Evolutionary conservation across 2,113 vertebrate genomes (phyloP).

Genomic region (Anthoscopus minutus): DNA sequence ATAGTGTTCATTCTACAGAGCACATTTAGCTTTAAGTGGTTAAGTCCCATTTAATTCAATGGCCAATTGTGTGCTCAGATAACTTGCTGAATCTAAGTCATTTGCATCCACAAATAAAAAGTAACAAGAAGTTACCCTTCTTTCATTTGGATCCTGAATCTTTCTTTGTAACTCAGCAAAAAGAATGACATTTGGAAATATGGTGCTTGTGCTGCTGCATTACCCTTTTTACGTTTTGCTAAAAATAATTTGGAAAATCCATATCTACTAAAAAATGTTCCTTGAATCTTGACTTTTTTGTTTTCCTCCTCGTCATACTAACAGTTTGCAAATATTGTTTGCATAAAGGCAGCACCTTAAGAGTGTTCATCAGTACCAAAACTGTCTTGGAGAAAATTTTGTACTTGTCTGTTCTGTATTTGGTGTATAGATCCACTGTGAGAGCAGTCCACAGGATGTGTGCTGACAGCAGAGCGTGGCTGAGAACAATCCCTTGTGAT

Average conservation of each 20-base stretch:
- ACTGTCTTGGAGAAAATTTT: not conserved
- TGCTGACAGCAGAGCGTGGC: not conserved
- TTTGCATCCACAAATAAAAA: not conserved
- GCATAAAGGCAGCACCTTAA: not conserved
- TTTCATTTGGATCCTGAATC: not conserved
- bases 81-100: conserved; percentile 4
- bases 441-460: not conserved
- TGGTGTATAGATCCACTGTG: not conserved
- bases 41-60: conserved; percentile 29
- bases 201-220: not conserved
- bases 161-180: not conserved
- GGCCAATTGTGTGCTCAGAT: not conserved
- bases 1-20: not conserved
- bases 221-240: not conserved
- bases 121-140: not conserved
- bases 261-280: not conserved
- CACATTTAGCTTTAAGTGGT: not conserved
- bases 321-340: not conserved
- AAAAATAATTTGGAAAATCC: not conserved
- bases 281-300: not conserved
- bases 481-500: not conserved
- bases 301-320: not conserved
- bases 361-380: not conserved
- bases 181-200: not conserved
- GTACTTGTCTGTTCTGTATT: not conserved